A percentile compares a stretch with the other conserved stretches of the same genome.
phyloP scores from a whole-genome alignment of 2,113 vertebrate species.

The Podarcis muralis region DNA sequence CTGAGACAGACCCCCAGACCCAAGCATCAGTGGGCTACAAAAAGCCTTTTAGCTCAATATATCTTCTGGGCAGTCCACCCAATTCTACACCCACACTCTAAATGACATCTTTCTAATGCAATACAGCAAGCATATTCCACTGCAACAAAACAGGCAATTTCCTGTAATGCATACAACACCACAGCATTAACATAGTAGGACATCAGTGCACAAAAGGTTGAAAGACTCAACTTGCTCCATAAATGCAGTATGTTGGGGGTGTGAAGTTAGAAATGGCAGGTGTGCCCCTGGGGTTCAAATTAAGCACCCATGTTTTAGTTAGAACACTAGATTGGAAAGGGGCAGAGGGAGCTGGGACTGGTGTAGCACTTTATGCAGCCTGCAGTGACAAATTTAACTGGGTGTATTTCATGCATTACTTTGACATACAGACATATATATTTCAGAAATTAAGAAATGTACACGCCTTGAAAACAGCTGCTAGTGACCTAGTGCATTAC shows the following conservation, averaged over 20 bases:
- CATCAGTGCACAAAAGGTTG: neutral
- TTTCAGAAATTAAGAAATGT: neutral
- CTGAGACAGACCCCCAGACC: neutral
- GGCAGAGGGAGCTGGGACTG: neutral
- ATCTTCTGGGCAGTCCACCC: neutral
- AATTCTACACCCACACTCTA: neutral
- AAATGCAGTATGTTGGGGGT: neutral
- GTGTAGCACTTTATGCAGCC: neutral
- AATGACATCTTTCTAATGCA: neutral
- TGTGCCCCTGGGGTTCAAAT: neutral
- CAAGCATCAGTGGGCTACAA: neutral
- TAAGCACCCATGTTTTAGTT: neutral
- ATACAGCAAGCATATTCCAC: neutral
- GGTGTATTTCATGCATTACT: neutral
- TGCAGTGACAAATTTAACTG: neutral
- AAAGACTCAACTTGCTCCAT: too few species aligned
- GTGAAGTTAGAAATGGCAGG: neutral
- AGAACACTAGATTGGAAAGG: neutral
- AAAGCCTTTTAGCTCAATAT: neutral
- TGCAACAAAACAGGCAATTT: neutral
- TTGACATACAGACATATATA: neutral
- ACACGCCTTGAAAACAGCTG: neutral
- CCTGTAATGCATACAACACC: neutral
- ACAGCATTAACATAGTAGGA: neutral
- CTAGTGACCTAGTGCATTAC: neutral